A percentile compares a stretch with the other conserved stretches of the same genome.
These are phyloP conservation scores for Chiridota heheva DNA, from an alignment of 35 echinoderm and acorn worm genomes.

Conservation along the genomic window DNA sequence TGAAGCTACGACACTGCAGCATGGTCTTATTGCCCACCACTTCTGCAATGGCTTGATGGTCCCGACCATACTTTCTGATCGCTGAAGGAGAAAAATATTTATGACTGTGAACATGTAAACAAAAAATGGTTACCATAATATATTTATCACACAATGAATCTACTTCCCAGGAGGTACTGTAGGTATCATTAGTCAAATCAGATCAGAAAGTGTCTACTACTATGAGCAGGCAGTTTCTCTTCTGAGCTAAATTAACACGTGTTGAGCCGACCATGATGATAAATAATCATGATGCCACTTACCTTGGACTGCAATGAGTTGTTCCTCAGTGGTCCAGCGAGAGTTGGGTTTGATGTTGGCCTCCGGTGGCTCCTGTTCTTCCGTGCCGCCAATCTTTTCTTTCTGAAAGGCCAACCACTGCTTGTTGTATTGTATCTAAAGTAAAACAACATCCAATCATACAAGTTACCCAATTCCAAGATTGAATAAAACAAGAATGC, in stretches of 20 bases:
- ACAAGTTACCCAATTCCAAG: background rate
- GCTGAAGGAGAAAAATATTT: constrained; percentile 39
- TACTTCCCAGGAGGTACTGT: no score
- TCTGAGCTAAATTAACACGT: no score
- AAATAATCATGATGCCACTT: no score
- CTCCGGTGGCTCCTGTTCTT: constrained; percentile 50
- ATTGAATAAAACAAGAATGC: no score
- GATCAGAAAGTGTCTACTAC: no score
- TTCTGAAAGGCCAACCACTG: constrained; percentile 72
- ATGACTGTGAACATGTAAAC: constrained; percentile 5
- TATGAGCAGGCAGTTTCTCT: no score
- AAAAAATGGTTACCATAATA: no score
- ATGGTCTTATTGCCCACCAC: constrained; percentile 96
- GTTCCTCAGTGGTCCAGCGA: constrained; percentile 88
- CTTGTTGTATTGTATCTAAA: constrained; percentile 85
- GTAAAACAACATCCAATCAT: background rate
- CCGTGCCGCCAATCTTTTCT: constrained; percentile 48
- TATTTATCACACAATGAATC: no score
- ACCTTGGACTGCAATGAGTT: constrained; percentile 94
- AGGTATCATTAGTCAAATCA: no score
- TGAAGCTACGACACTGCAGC: constrained; percentile 81
- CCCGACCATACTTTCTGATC: constrained; percentile 84
- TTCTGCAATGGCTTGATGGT: constrained; percentile 86
- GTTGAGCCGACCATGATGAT: no score
- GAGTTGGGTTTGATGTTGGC: constrained; percentile 64